Evolutionary conservation across 2,113 vertebrate genomes (phyloP).

Genomic region (Poicephalus gulielmi): DNA sequence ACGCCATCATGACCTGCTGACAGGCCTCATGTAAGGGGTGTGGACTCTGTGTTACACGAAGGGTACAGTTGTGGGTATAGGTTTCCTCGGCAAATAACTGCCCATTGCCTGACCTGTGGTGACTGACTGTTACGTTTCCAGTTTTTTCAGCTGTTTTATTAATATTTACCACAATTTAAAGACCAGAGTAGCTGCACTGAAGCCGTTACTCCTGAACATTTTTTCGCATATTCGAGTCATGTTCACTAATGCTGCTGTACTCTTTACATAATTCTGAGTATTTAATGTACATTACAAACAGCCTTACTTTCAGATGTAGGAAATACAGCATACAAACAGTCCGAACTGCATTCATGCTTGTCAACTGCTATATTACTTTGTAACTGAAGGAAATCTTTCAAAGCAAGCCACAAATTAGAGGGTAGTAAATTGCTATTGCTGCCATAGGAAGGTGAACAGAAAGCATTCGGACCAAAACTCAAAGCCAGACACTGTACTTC

Average conservation of each 20-base stretch:
- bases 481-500: conserved; percentile 79
- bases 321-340: neutral
- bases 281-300: neutral
- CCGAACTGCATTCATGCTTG: conserved; percentile 18
- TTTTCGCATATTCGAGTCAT: neutral
- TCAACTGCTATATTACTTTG: neutral
- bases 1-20: neutral
- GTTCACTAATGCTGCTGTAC: neutral
- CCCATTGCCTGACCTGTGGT: accelerated
- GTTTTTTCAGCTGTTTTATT: neutral
- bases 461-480: conserved; percentile 66
- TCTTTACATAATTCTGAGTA: neutral
- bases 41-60: accelerated
- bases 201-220: neutral
- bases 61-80: accelerated
- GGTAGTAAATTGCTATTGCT: conserved; percentile 60
- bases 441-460: conserved; percentile 69
- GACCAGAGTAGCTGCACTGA: neutral
- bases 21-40: neutral
- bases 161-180: neutral
- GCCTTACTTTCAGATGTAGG: neutral
- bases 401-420: conserved; percentile 42
- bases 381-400: neutral
- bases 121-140: accelerated
- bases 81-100: neutral